phyloP scores from a whole-genome alignment of 2,888 invertebrate genomes.

The Tenodera sinensis region DNA sequence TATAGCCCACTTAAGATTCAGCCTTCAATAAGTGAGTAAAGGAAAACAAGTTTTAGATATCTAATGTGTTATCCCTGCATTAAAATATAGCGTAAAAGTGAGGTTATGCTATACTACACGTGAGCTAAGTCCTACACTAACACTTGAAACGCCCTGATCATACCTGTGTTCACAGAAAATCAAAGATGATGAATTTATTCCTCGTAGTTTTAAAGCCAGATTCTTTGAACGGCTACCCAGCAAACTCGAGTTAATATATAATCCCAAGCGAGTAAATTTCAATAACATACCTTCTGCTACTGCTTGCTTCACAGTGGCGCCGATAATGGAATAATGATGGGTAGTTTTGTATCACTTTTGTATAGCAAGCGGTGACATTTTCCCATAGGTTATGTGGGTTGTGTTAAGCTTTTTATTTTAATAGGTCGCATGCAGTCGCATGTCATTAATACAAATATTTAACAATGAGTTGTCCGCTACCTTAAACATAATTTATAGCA shows the following conservation, averaged over 20 bases:
- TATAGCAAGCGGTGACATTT: background rate
- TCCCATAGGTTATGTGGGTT: background rate
- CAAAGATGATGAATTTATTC: background rate
- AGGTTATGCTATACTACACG: too few species aligned
- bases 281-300: background rate
- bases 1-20: too few species aligned
- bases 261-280: background rate
- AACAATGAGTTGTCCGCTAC: background rate
- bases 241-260: background rate
- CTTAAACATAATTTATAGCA: background rate
- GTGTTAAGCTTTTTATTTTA: background rate
- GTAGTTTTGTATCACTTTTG: too few species aligned
- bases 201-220: background rate
- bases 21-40: too few species aligned
- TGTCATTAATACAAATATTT: background rate
- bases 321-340: background rate
- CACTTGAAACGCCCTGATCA: too few species aligned
- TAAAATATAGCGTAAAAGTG: too few species aligned
- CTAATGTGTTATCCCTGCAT: too few species aligned
- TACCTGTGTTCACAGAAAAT: background rate
- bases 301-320: too few species aligned
- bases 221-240: background rate
- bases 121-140: too few species aligned
- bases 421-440: background rate
- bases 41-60: too few species aligned